Base-by-base conservation (phyloP, 2,888 invertebrate genomes). In the Eupeodes luniger region DNA sequence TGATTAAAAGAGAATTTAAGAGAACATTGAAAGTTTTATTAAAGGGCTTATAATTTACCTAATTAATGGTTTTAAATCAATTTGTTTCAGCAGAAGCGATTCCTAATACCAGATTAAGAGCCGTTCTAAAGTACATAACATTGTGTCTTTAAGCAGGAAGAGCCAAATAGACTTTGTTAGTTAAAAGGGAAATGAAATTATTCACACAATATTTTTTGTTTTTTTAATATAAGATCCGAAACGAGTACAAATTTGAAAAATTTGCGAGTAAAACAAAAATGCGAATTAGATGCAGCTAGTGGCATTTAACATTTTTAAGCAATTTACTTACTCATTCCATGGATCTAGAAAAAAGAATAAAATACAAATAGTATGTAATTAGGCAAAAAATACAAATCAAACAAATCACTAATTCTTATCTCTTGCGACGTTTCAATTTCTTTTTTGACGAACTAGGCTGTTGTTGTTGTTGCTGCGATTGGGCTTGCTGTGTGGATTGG, bases 381-480 rank as follows among this genome's bases (percentile, higher is more conserved):
- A 93, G 90, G 92, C 92, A 93, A 91, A 92, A 93, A 90, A 93
- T 92, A 92, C 92, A 93, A 92, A 93, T 92, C 92, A 93, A 93
- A 92, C 92, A 93, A 91, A 94, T 93, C 90, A 93, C 93, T 94
- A 94, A 94, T 92, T 93, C 93, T 93, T 94, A 94, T 94, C 94
- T 94, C 82, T 93, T 93, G 89, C 93, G 94, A 27, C 93, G 92
- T 90, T 93, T 93, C 2, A 93, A 92, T 91, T 94, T 94, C 92
- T 94, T 94, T 91, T 94, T 94, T 90, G 92, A 90, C 85, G 90
- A 91, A 91, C 90, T 91, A 90, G 91, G 89, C 91, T 91, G 90
- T 83, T 59, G 75, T 27, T 40, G 85, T 66, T 67, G 89, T 55
- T 84, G 87, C 76, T 85, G 67, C 44, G 51, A 47, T 49, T 80